Base-by-base conservation (phyloP, 2,888 invertebrate genomes). In the Stomorhina lunata region DNA sequence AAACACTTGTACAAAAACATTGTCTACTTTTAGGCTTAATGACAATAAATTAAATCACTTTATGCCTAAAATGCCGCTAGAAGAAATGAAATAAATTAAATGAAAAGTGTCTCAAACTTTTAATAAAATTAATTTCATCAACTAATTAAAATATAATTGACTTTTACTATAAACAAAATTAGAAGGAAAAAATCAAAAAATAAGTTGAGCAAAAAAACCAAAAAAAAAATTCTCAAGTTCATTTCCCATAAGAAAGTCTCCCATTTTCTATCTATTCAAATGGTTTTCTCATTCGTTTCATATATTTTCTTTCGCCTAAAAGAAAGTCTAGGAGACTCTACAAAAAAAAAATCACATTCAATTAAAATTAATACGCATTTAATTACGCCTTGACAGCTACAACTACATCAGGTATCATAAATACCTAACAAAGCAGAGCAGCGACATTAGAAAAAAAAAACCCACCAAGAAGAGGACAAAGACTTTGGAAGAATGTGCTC, bases 341-440 rank as follows among this genome's bases (percentile, higher is more conserved):
- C n/a, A n/a, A 57, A 32, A 68, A 61, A 66, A 50, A 80, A 80
- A 83, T 78, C 53, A 29, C 80, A 76, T 84, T 80, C 80, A 84
- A 82, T 83, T 84, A 80, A 84, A 80, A 77, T 83, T 81, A 84
- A 84, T 75, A 81, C 65, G 48, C 75, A 84, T 83, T 85, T 85
- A 80, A 85, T 85, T 85, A 83, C 32, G 59, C 9, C 29, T 34
- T 78, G 83, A 72, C 84, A 81, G 75, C 53, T 68, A 71, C 61
- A 76, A 63, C 34, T 57, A 71, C 25, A 37, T 37, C 63, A 72
- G 57, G 72, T 66, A 66, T 50, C 57, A 65, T 34, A 55, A 69
- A 55, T 48, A 32, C 25, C 43, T 25, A 57, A 59, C 9, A 48
- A 48, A 5, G n/a, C 37, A n/a, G n/a, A n/a, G n/a, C n/a, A n/a